These are phyloP conservation scores for Sula dactylatra DNA, from an alignment of 2,113 vertebrate species.

Conservation along the genomic window DNA sequence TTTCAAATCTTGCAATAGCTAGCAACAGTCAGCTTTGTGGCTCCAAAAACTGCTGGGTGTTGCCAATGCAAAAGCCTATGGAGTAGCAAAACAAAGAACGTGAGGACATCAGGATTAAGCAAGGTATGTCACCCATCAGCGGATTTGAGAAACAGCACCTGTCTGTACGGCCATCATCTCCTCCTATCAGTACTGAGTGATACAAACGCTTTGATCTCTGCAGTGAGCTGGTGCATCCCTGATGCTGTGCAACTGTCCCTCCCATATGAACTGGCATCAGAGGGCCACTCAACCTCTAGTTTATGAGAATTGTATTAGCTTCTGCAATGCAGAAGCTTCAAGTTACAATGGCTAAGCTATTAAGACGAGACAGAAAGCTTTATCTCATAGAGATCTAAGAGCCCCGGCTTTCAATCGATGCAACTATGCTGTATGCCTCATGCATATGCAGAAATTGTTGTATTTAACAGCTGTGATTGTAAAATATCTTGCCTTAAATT, in stretches of 20 bases:
- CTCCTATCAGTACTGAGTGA: neutral
- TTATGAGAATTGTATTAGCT: neutral
- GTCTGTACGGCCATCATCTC: neutral
- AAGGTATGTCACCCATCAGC: neutral
- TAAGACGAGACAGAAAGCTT: neutral
- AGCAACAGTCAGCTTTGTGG: neutral
- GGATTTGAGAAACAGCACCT: neutral
- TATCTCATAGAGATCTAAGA: neutral
- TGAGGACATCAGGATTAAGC: neutral
- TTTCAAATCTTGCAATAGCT: neutral
- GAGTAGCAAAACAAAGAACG: neutral
- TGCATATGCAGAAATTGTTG: neutral
- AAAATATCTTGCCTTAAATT: neutral
- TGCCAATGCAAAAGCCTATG: neutral
- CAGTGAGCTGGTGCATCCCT: neutral
- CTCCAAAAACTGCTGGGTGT: neutral
- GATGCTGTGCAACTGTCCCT: neutral
- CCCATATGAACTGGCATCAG: neutral
- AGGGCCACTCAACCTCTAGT: accelerated
- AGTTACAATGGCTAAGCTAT: neutral
- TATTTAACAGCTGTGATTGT: neutral
- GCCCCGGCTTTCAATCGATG: neutral
- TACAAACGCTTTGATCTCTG: neutral
- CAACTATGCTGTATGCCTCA: neutral
- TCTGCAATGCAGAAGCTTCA: neutral